These are phyloP conservation scores for Vulpes lagopus DNA, from an alignment of 2,113 vertebrate species.

Conservation along the genomic window DNA sequence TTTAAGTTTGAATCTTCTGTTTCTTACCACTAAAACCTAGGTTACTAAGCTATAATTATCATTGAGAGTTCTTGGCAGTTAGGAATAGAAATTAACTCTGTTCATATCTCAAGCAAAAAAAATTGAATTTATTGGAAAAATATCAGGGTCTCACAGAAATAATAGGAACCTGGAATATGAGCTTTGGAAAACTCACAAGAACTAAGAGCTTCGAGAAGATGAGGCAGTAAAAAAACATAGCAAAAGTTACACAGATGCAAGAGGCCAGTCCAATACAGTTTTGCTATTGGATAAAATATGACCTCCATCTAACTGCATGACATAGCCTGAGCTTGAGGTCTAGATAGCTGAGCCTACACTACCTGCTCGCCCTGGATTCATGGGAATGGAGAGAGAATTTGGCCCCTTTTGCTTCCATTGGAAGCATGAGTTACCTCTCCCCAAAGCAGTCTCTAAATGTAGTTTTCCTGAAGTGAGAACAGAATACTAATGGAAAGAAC, in stretches of 20 bases:
- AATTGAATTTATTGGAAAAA: conserved; percentile 10
- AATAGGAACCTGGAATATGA: not conserved
- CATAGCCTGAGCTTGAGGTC: not conserved
- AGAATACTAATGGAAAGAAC: not conserved
- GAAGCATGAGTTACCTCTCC: not conserved
- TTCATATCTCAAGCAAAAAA: not conserved
- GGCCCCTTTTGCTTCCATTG: not conserved
- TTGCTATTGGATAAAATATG: not conserved
- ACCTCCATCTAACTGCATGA: not conserved
- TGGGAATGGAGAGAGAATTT: not conserved
- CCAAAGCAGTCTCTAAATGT: not conserved
- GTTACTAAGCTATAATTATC: not conserved
- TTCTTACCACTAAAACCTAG: not conserved
- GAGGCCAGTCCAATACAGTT: not conserved
- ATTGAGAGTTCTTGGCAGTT: not conserved
- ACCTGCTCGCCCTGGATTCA: not conserved
- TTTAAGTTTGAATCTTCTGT: not conserved
- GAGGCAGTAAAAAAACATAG: not conserved
- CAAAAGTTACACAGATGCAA: not conserved
- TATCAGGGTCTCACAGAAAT: not conserved
- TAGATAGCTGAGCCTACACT: not conserved
- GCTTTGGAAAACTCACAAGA: not conserved
- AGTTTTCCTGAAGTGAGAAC: not conserved
- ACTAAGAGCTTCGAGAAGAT: not conserved
- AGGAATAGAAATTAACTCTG: not conserved